Percentiles rank a stretch among this genome's conserved stretches.
Evolutionary conservation across 1,140 invertebrate genomes (phyloP).

Genomic region (Bombus fervidus): DNA sequence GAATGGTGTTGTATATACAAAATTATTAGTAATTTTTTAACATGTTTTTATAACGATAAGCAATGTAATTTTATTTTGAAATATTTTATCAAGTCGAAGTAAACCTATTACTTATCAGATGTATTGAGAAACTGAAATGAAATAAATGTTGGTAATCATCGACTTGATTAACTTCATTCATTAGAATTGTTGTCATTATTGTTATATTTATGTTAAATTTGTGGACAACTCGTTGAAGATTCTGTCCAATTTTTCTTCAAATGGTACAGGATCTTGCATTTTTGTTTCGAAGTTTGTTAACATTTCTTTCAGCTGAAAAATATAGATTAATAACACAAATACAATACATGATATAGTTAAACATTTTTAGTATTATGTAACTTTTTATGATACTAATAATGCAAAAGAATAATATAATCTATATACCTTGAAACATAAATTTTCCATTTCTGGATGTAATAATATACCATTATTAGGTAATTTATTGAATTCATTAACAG

Average conservation of each 20-base stretch:
- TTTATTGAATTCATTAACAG: background rate
- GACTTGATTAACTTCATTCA: background rate
- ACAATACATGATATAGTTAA: background rate
- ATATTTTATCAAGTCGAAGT: slow-evolving; percentile 20
- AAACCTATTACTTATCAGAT: slow-evolving; percentile 20
- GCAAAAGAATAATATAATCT: background rate
- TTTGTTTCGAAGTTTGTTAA: slow-evolving; percentile 9
- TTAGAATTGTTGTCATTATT: background rate
- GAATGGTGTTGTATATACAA: slow-evolving; percentile 35
- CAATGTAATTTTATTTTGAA: slow-evolving; percentile 38
- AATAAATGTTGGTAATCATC: slow-evolving; percentile 46
- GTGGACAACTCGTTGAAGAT: background rate
- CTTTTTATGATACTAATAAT: background rate
- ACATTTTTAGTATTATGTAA: background rate
- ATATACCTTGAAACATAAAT: slow-evolving; percentile 36
- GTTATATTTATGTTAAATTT: background rate
- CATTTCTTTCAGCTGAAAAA: slow-evolving; percentile 33
- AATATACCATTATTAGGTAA: background rate
- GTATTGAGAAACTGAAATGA: slow-evolving; percentile 23
- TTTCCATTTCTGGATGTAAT: slow-evolving; percentile 43
- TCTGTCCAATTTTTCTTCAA: slow-evolving; percentile 29
- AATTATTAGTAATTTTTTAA: slow-evolving; percentile 41
- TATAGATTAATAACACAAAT: background rate
- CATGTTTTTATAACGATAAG: slow-evolving; percentile 26
- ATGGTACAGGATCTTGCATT: background rate